These are phyloP conservation scores for Lepus townsendii DNA, from an alignment of 2,797 vertebrate species.

Conservation along the genomic window DNA sequence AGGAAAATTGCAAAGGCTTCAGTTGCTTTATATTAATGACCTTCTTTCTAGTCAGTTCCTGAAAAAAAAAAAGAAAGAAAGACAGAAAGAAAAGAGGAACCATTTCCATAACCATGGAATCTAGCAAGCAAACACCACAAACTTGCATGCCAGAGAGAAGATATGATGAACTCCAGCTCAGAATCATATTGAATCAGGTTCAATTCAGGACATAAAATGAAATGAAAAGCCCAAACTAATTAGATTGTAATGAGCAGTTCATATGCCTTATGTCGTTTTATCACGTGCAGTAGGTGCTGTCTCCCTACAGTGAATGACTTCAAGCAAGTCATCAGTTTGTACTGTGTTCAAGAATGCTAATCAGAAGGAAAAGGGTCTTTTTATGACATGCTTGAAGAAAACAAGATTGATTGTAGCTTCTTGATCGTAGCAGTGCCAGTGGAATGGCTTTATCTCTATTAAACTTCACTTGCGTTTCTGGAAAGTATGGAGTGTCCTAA, in stretches of 20 bases:
- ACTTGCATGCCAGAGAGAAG: constrained; percentile 30
- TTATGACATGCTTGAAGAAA: constrained; percentile 86
- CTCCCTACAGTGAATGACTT: constrained; percentile 87
- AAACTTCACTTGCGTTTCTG: constrained; percentile 84
- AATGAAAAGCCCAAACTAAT: constrained; percentile 90
- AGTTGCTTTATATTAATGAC: background rate
- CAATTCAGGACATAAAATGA: constrained; percentile 88
- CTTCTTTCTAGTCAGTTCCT: constrained; percentile 48
- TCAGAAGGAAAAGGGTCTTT: constrained; percentile 87
- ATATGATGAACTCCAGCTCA: constrained; percentile 73
- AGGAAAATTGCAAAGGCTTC: constrained; percentile 24
- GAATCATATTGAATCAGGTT: constrained; percentile 79
- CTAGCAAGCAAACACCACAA: constrained; percentile 68
- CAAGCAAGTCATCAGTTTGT: constrained; percentile 87
- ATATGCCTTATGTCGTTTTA: constrained; percentile 87
- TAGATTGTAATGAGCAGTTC: constrained; percentile 89
- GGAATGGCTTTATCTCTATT: constrained; percentile 81
- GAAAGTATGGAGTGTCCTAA: constrained; percentile 82
- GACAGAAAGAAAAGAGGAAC: background rate
- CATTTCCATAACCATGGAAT: constrained; percentile 43
- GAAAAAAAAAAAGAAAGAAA: background rate
- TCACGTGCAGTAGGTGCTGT: constrained; percentile 85
- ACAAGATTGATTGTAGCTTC: constrained; percentile 87
- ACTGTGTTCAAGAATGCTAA: constrained; percentile 89
- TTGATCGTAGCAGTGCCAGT: constrained; percentile 81